Conservation (phyloP, 2,888 invertebrate genomes). For the Trissolcus brochymenae region DNA sequence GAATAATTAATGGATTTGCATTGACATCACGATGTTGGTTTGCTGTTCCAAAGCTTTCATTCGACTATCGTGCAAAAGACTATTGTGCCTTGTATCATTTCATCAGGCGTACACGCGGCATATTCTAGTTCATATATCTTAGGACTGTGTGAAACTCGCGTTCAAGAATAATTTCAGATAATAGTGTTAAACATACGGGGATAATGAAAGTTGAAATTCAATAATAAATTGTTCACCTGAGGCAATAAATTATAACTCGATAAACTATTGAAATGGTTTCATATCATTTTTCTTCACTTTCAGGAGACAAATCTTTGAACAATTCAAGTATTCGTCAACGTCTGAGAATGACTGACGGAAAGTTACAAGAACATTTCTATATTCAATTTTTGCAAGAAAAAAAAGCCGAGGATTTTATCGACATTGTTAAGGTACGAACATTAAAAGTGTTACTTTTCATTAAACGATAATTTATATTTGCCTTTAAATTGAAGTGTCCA, state of each 20-base stretch:
- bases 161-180: constrained; percentile 25
- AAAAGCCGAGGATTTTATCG: too few relatives aligned
- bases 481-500: too few relatives aligned
- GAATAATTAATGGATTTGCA: constrained; percentile 20
- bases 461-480: too few relatives aligned
- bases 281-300: not conserved
- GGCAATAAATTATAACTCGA: constrained; percentile 3
- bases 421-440: too few relatives aligned
- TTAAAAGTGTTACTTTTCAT: too few relatives aligned
- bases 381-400: too few relatives aligned
- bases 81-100: constrained; percentile 38
- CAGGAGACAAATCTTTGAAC: not conserved
- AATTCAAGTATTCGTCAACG: not conserved
- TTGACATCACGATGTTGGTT: constrained; percentile 27
- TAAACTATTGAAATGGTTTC: not conserved
- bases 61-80: constrained; percentile 8
- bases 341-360: too few relatives aligned
- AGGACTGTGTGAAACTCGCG: constrained; percentile 22
- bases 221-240: constrained; percentile 2
- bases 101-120: constrained; percentile 34
- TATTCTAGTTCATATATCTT: constrained; percentile 28
- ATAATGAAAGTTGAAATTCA: constrained; percentile 4
- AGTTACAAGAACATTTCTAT: too few relatives aligned
- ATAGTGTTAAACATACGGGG: constrained; percentile 10
- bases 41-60: constrained; percentile 14